Evolutionary conservation across 2,113 vertebrate genomes (phyloP), one percentile per base, ranked within the genome.

Genomic region (Solea senegalensis): DNA sequence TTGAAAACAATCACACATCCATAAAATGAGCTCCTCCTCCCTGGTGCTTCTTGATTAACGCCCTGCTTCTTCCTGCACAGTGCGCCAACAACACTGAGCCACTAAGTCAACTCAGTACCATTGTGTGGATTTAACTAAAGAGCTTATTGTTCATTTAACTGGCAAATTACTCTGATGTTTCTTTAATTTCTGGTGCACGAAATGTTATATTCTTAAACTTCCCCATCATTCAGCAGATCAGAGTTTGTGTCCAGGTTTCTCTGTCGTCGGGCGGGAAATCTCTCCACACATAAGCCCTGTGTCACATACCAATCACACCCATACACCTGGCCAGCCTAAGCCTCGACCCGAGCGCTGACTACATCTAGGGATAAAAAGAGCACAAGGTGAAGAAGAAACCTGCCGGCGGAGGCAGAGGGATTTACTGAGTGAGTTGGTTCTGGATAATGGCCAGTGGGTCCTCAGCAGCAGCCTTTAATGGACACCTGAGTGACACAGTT

Each of bases 401-500:
- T 78, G 58, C 61, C 0, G 16, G 82, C 54, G 27, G 80, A 72
- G 51, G 61, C 70, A 62, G 3, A 49, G 61, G 74, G 87, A 90
- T 88, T 91, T 85, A 83, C 51, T 3, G 59, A 81, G 64, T 39
- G 69, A 21, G 69, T 78, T 69, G 15, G 10, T 61, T 76, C 41
- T 78, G 58, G 66, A 73, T 84, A 87, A 88, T 77, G 83, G 83
- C 81, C 78, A 16, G 52, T 9, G 26, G 72, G 67, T 80, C 46
- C 75, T 82, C 67, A 71, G 60, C 63, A 53, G 49, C 64, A 62
- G 71, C 58, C 66, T 82, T 86, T 86, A 83, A 90, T 86, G 69
- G 87, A 80, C 85, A 84, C 78, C 82, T 81, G 79, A 79, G 79
- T 59, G 78, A 85, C 88, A 85, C 16, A 69, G 73, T 80, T 84